Evolutionary conservation across 2,888 invertebrate genomes (phyloP), one percentile per base, ranked within the genome.

Genomic region (Acronicta aceris): DNA sequence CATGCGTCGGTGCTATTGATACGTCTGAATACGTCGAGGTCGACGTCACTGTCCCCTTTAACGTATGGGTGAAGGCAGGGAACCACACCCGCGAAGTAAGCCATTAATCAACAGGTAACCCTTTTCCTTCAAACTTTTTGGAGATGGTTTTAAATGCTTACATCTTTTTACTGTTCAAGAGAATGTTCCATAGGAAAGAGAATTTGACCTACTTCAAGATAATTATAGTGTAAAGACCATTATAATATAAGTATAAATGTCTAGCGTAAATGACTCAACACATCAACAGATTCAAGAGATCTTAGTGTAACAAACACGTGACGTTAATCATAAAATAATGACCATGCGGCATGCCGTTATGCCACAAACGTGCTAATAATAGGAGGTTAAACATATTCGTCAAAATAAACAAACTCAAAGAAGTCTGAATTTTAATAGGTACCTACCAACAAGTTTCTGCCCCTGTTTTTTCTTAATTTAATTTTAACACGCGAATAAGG

Each of bases 11-110:
- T 78, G 84, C 87, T 88, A 89, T 86, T 80, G 85, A 87, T 87
- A 88, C 78, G 85, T 85, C 84, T 83, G 83, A 83, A 85, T 81
- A 86, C 83, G 86, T 83, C 85, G 85, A 85, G 87, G 86, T 81
- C 86, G 83, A 89, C 91, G 89, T 90, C 92, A 91, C 87, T 86
- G 88, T 73, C 87, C 89, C 85, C 87, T 78, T 89, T 91, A 84
- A 88, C 89, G 87, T 89, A 82, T 85, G 84, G 55, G 52, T 21
- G 68, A 74, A 80, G 82, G 81, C 75, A 51, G 71, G 69, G 46
- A 10, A 65, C 65, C 66, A 73, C 58, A 54, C 60, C 59, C 55
- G 25, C 43, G 40, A 63, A 60, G 27, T 65, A 65, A 60, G 38
- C 13, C 17, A 40, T 50, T 21, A 40, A 55, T 21, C 45, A 60